phyloP scores from a whole-genome alignment of 2,113 vertebrate species.

The Lepidothrix coronata region DNA sequence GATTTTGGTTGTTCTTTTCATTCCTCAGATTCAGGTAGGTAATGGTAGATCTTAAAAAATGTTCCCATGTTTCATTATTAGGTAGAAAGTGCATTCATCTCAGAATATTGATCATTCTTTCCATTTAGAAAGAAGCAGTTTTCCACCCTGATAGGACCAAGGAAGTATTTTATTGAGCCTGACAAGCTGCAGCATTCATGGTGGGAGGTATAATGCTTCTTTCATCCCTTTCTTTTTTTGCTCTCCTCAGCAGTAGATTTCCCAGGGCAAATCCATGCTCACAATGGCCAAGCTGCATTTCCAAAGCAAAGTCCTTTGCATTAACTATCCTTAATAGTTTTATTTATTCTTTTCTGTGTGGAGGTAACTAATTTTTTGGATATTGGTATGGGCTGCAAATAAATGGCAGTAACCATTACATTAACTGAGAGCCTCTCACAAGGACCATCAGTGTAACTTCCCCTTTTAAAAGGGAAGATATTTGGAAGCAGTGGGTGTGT shows the following conservation, averaged over 20 bases:
- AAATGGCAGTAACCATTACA: not conserved
- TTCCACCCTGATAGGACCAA: not conserved
- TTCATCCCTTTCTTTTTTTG: not conserved
- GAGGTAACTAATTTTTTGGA: not conserved
- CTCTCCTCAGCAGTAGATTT: not conserved
- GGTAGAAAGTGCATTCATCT: not conserved
- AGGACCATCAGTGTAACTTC: not conserved
- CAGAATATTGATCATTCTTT: not conserved
- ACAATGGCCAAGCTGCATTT: not conserved
- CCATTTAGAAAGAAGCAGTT: not conserved
- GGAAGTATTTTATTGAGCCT: not conserved
- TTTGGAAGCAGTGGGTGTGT: not conserved
- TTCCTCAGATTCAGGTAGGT: not conserved
- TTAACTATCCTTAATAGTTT: not conserved
- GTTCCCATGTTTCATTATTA: not conserved
- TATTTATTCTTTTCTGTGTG: not conserved
- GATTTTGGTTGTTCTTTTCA: not conserved
- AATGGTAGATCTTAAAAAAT: not conserved
- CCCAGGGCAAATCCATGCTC: not conserved
- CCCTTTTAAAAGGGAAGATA: not conserved
- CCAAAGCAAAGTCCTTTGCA: not conserved
- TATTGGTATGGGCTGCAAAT: not conserved
- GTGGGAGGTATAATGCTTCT: not conserved
- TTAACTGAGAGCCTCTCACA: not conserved
- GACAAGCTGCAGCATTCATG: not conserved